phyloP scores from a whole-genome alignment of 2,888 invertebrate species.

The Hirudinaria manillensis region DNA sequence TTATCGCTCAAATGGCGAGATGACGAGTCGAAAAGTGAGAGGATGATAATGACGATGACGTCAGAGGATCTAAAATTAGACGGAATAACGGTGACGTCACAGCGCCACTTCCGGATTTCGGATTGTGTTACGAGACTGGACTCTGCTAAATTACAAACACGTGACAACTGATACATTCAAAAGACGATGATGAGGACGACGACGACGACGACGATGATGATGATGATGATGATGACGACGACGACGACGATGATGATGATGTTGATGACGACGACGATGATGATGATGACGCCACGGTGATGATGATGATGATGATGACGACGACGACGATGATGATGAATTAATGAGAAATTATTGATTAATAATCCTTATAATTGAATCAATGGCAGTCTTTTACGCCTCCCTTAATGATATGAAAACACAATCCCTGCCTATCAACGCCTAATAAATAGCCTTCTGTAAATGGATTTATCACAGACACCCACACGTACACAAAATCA shows the following conservation, averaged over 20 bases:
- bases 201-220: background rate
- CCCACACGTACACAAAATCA: too few relatives aligned
- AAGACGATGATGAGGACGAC: background rate
- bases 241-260: slow-evolving; percentile 38
- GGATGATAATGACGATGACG: too few relatives aligned
- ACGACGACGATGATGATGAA: slow-evolving; percentile 36
- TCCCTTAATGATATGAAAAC: background rate
- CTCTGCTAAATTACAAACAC: background rate
- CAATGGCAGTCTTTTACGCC: background rate
- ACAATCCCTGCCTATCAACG: background rate
- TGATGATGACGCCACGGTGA: slow-evolving; percentile 32
- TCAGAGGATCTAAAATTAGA: too few relatives aligned
- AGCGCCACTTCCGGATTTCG: too few relatives aligned
- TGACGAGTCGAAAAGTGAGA: too few relatives aligned
- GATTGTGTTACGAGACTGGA: too few relatives aligned
- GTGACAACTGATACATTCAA: background rate
- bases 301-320: slow-evolving; percentile 37
- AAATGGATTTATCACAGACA: background rate
- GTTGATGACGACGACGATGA: slow-evolving; percentile 36
- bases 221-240: slow-evolving; percentile 31
- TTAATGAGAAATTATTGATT: too few relatives aligned
- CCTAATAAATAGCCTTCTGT: too few relatives aligned
- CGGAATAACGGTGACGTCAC: too few relatives aligned
- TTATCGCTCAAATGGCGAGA: too few relatives aligned
- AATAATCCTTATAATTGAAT: too few relatives aligned